These are phyloP conservation scores for Erythrocebus patas DNA, from an alignment of 2,113 vertebrate genomes.

Conservation along the genomic window DNA sequence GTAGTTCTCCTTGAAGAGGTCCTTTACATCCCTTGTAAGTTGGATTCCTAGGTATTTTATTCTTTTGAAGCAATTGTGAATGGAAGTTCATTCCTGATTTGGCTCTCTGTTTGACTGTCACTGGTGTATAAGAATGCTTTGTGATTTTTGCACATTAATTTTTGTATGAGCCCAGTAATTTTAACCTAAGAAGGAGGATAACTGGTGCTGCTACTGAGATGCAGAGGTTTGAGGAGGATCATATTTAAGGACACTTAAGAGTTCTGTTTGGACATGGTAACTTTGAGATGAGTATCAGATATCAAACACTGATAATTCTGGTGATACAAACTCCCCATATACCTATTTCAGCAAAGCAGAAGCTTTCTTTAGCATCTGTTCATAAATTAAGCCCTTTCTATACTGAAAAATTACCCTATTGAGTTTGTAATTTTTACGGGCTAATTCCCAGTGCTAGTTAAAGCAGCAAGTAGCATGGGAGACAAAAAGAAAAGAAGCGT, in stretches of 20 bases:
- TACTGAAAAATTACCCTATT: neutral
- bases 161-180: no score
- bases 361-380: neutral
- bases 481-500: neutral
- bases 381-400: neutral
- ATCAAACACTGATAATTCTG: neutral
- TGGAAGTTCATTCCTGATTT: no score
- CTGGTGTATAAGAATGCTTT: no score
- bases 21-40: no score
- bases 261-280: neutral
- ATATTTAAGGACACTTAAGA: neutral
- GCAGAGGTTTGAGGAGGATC: neutral
- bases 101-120: no score
- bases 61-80: no score
- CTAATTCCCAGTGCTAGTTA: neutral
- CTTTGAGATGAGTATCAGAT: neutral
- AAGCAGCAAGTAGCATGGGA: neutral
- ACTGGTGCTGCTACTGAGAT: neutral
- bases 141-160: no score
- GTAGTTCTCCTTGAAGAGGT: no score
- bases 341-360: neutral
- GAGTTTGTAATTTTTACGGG: neutral
- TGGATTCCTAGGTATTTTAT: no score
- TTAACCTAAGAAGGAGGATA: neutral
- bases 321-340: neutral